A percentile compares a stretch with the other conserved stretches of the same genome.
Conservation (phyloP, 1,140 invertebrate genomes). For the Pseudomyrmex flavicornis region DNA sequence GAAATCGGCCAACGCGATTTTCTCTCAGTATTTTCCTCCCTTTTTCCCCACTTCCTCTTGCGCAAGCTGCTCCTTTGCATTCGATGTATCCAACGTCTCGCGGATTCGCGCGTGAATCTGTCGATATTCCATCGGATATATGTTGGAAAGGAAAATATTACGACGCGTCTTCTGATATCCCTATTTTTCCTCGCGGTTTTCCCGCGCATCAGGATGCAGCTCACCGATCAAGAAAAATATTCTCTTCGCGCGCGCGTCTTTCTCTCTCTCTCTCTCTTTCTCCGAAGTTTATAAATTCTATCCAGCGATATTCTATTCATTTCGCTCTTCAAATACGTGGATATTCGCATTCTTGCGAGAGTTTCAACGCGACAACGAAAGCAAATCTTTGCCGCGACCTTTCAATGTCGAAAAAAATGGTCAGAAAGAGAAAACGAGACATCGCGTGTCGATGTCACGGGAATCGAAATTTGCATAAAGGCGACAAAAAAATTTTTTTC, state of each 20-base stretch:
- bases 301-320: conserved; percentile 8
- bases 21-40: background rate
- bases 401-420: background rate
- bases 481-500: background rate
- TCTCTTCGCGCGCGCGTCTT: background rate
- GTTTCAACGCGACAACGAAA: background rate
- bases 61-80: conserved; percentile 32
- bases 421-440: background rate
- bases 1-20: conserved; percentile 33
- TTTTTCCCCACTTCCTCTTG: background rate
- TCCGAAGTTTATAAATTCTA: conserved; percentile 50
- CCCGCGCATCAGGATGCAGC: background rate
- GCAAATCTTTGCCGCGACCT: conserved; percentile 14
- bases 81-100: conserved; percentile 26
- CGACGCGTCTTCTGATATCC: conserved; percentile 41
- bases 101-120: conserved; percentile 46
- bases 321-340: no score
- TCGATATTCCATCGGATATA: conserved; percentile 52
- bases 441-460: background rate
- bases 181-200: conserved; percentile 46
- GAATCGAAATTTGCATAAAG: background rate
- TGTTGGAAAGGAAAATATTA: conserved; percentile 46
- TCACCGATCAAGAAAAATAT: conserved; percentile 49
- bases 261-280: background rate
- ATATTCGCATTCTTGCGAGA: conserved; percentile 11